phyloP scores from a whole-genome alignment of 2,797 vertebrate species.

The Xenops minutus region DNA sequence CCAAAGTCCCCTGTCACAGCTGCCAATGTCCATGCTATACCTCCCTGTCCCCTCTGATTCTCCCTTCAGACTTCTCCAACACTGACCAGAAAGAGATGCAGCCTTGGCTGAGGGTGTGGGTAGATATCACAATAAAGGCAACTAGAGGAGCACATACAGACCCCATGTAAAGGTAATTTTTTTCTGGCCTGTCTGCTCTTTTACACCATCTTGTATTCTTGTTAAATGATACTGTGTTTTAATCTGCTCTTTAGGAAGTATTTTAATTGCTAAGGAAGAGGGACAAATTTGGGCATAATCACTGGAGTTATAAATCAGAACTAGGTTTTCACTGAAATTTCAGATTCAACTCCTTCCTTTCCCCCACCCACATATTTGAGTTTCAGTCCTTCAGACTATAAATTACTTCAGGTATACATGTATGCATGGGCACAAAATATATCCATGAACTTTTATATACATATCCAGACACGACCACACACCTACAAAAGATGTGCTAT shows the following conservation, averaged over 20 bases:
- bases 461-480: background rate
- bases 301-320: background rate
- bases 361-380: background rate
- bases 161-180: background rate
- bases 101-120: background rate
- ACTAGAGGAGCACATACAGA: background rate
- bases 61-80: background rate
- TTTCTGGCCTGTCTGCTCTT: background rate
- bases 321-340: background rate
- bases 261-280: background rate
- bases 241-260: background rate
- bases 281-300: background rate
- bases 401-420: background rate
- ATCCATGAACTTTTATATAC: background rate
- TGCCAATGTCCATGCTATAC: background rate
- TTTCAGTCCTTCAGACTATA: background rate
- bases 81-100: background rate
- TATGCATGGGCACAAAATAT: background rate
- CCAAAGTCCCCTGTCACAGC: background rate
- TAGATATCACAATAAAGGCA: background rate
- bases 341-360: background rate
- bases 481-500: background rate
- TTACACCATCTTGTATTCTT: background rate
- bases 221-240: background rate
- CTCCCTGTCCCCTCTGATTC: accelerated